Percentiles rank a stretch among this genome's conserved stretches.
Evolutionary conservation across 2,888 invertebrate genomes (phyloP).

Genomic region (Kuschelorhynchus macadamiae): DNA sequence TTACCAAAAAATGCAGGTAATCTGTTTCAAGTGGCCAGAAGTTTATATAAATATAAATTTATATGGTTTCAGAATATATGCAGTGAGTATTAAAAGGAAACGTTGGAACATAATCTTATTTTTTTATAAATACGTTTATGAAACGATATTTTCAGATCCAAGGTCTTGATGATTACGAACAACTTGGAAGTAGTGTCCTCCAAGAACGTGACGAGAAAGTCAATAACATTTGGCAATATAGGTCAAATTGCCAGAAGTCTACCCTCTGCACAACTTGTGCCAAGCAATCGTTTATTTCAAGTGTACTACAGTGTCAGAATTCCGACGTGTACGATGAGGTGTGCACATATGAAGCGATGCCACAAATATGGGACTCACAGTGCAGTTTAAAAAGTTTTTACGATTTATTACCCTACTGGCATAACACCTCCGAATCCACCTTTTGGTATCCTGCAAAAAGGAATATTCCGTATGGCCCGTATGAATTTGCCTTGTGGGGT

Average conservation of each 20-base stretch:
- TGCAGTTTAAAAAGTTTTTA: slow-evolving; percentile 17
- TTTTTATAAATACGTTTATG: too few relatives aligned
- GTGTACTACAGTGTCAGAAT: not conserved
- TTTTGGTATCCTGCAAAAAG: slow-evolving; percentile 60
- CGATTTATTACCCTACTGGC: slow-evolving; percentile 6
- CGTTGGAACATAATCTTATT: too few relatives aligned
- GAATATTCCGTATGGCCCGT: slow-evolving; percentile 51
- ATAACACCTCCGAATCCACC: slow-evolving; percentile 17
- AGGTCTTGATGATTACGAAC: too few relatives aligned
- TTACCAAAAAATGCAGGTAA: too few relatives aligned
- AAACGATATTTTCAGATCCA: too few relatives aligned
- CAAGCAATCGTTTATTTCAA: not conserved
- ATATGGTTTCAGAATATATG: too few relatives aligned
- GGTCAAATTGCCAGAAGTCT: not conserved
- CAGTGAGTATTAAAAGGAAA: too few relatives aligned
- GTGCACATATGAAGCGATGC: slow-evolving; percentile 17
- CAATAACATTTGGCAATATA: not conserved
- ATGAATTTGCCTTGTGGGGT: slow-evolving; percentile 54
- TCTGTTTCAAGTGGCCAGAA: too few relatives aligned
- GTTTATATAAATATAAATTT: too few relatives aligned
- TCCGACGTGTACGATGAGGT: not conserved
- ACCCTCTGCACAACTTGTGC: slow-evolving; percentile 7
- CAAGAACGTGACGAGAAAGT: too few relatives aligned
- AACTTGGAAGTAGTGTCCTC: too few relatives aligned
- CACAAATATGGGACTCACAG: slow-evolving; percentile 5